Base-by-base conservation (phyloP, 2,888 invertebrate genomes). In the Agrochola litura region DNA sequence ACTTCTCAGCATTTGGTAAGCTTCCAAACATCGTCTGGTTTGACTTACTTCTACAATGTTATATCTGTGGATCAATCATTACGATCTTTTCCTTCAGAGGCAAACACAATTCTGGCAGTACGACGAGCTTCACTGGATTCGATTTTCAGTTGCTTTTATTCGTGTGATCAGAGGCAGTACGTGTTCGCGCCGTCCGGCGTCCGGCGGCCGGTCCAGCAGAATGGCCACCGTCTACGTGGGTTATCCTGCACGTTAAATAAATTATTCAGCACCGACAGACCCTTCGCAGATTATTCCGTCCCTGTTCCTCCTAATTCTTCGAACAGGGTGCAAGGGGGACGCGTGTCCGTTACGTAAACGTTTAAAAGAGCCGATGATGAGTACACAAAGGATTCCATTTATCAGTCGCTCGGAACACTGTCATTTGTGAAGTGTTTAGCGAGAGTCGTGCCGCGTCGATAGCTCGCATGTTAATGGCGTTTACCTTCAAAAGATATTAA, bases 191-290 rank as follows among this genome's bases (percentile, higher is more conserved):
- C 6, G 41, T 8, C 37, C n/a, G 37, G 60, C 43, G 60, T 52
- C 54, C 41, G 69, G 43, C 30, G 61, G 16, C 54, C n/a, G 19
- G 71, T 58, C 30, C 73, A 66, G 61, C 60, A 84, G 82, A 89
- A 90, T 88, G 77, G 68, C 49, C 76, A 74, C 30, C 70, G 64
- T 54, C 64, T 75, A 77, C 83, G 86, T 86, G 86, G 84, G 83
- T 60, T 79, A 87, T 83, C 75, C 79, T 83, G 74, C 68, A 83
- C 84, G 78, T 83, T 86, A 84, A 83, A 92, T 92, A 92, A 90
- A 92, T 93, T 90, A 94, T 94, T 92, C 90, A 93, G 88, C 82
- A 84, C 78, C 71, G 73, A 60, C 73, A 66, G 85, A 86, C 79
- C 82, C 87, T 89, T 86, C 70, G 73, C 80, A 81, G 79, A 83